phyloP scores from a whole-genome alignment of 2,888 invertebrate species.

The Ferrisia virgata region DNA sequence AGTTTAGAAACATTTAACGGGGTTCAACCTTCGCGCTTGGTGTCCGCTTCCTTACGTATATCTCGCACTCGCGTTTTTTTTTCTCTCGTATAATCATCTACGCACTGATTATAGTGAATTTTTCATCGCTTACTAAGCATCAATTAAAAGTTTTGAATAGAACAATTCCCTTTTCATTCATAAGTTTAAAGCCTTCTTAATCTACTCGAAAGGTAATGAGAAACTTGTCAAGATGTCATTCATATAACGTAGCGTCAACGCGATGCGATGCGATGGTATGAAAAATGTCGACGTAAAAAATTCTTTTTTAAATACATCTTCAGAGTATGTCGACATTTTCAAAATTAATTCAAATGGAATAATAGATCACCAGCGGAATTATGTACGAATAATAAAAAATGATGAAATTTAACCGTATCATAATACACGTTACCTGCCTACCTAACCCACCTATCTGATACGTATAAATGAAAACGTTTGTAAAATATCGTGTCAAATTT shows the following conservation, averaged over 20 bases:
- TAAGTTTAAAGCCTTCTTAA: constrained; percentile 9
- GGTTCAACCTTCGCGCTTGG: too few relatives aligned
- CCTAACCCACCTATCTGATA: too few relatives aligned
- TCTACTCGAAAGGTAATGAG: neutral
- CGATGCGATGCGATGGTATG: neutral
- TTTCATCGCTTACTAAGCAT: neutral
- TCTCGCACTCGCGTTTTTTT: neutral
- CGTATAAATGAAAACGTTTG: neutral
- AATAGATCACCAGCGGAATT: neutral
- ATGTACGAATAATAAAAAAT: neutral
- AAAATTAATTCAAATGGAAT: constrained; percentile 6
- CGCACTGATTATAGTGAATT: neutral
- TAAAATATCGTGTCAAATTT: neutral
- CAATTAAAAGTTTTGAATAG: constrained; percentile 10
- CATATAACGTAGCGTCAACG: neutral
- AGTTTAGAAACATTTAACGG: neutral
- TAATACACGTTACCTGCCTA: neutral
- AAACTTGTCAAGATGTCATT: neutral
- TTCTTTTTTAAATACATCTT: neutral
- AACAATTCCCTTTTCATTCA: neutral
- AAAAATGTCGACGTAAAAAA: neutral
- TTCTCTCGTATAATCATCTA: neutral
- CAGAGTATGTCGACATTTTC: neutral
- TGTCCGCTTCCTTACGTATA: too few relatives aligned
- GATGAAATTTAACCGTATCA: neutral